A percentile compares a stretch with the other conserved stretches of the same genome.
These are phyloP conservation scores for Mamestra configurata DNA, from an alignment of 1,140 invertebrate species.

Conservation along the genomic window DNA sequence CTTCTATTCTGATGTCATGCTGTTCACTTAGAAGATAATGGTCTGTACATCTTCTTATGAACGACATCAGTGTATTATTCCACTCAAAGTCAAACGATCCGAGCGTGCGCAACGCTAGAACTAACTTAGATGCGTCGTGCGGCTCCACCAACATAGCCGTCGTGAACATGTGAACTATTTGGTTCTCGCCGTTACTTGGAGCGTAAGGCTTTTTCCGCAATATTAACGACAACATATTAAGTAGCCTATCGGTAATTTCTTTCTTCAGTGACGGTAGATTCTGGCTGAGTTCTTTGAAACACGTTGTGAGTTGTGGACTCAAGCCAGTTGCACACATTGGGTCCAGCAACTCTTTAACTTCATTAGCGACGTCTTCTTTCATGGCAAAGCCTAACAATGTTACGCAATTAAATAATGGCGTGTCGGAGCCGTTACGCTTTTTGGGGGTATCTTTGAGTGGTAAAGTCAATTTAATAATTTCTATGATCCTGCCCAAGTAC, in stretches of 20 bases:
- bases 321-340: conserved; percentile 97
- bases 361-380: conserved; percentile 91
- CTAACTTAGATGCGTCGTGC: conserved; percentile 94
- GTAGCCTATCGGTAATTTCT: conserved; percentile 96
- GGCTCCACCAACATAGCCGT: conserved; percentile 84
- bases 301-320: conserved; percentile 96
- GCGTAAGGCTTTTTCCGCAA: conserved; percentile 96
- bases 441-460: conserved; percentile 94
- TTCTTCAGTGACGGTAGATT: conserved; percentile 96
- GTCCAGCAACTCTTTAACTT: conserved; percentile 96
- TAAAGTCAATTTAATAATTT: conserved; percentile 93
- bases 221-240: conserved; percentile 95
- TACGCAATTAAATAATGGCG: conserved; percentile 97
- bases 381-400: conserved; percentile 96
- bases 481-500: conserved; percentile 95
- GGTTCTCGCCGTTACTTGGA: conserved; percentile 87
- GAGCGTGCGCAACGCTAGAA: conserved; percentile 97
- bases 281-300: conserved; percentile 96
- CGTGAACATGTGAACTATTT: conserved; percentile 74
- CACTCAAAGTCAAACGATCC: conserved; percentile 99
- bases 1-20: conserved; percentile 97
- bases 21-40: conserved; percentile 97
- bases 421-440: conserved; percentile 93
- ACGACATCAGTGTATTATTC: conserved; percentile 97
- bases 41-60: conserved; percentile 97